Evolutionary conservation across 1,140 invertebrate species (phyloP), one percentile per base, ranked within the genome.

Genomic region (Chelonus insularis): DNA sequence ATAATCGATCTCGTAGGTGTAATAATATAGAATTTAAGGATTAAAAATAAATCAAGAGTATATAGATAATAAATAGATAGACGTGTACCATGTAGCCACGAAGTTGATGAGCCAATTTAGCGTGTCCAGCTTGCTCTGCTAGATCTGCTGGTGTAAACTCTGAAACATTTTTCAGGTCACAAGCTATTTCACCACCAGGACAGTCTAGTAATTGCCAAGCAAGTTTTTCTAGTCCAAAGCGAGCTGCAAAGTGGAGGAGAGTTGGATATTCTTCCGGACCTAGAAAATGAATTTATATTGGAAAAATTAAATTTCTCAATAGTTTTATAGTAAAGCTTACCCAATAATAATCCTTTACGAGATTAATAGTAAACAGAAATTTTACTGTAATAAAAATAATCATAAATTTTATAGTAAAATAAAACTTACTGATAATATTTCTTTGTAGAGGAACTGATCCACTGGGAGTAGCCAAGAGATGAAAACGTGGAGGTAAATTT

Each of bases 191-290:
- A 4, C 91, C 90, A 0, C 91, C 92, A 0, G 92, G 91, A 74
- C 90, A 92, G 64, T 95, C 92, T 62, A 96, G 75, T 21, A 96
- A 76, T 70, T 89, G 88, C 84, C 91, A 90, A 32, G 89, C 88
- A 5, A 95, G 81, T 62, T 91, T 88, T 72, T 93, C 90, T 48
- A 96, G 79, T 0, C 93, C 93, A 75, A 92, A 94, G 52, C 88
- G 86, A 0, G 92, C 92, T 0, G 93, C 89, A 76, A 95, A 96
- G 73, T 96, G 94, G 5, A 96, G 80, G 18, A 95, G 74, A 0
- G 93, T 95, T 1, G 94, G 94, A 71, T 91, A 90, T 71, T 94
- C 91, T 74, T 93, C 91, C 14, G 87, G 85, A 72, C 86, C 89
- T 90, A 41, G 12, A 65, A 67, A 0, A 50, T 51, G 9, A 16